A percentile compares a stretch with the other conserved stretches of the same genome.
Conservation (phyloP, 2,888 invertebrate genomes). For the Oscheius onirici region DNA sequence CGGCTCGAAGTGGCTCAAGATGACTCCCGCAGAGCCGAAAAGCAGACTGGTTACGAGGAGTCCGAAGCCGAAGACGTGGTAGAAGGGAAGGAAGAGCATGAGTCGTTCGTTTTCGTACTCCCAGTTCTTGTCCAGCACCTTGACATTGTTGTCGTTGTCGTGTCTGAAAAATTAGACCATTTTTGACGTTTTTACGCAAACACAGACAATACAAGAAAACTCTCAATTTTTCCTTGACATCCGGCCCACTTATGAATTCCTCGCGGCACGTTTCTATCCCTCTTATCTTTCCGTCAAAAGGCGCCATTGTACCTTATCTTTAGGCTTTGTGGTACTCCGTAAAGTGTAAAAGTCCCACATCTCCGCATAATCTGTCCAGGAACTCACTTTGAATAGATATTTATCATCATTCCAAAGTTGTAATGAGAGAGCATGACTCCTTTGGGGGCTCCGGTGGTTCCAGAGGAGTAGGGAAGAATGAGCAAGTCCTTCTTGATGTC, state of each 20-base stretch:
- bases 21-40: conserved; percentile 59
- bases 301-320: no score
- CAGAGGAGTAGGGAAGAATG: conserved; percentile 64
- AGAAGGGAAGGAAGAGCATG: conserved; percentile 66
- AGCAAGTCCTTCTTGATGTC: conserved; percentile 57
- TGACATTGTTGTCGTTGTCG: conserved; percentile 36
- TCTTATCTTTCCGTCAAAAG: no score
- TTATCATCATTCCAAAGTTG: conserved; percentile 61
- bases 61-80: conserved; percentile 68
- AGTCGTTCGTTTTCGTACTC: conserved; percentile 49
- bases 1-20: conserved; percentile 63
- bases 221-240: neutral
- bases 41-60: conserved; percentile 46
- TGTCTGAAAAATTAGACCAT: conserved; percentile 34
- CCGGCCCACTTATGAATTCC: neutral
- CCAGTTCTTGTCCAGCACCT: conserved; percentile 54
- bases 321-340: no score
- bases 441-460: conserved; percentile 68
- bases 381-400: conserved; percentile 51
- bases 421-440: conserved; percentile 67
- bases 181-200: neutral
- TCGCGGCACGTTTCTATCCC: no score
- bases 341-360: no score
- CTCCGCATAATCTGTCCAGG: neutral
- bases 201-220: neutral